A percentile compares a stretch with the other conserved stretches of the same genome.
Conservation (phyloP, 35 echinoderm and acorn worm genomes). For the Ptychodera flava region DNA sequence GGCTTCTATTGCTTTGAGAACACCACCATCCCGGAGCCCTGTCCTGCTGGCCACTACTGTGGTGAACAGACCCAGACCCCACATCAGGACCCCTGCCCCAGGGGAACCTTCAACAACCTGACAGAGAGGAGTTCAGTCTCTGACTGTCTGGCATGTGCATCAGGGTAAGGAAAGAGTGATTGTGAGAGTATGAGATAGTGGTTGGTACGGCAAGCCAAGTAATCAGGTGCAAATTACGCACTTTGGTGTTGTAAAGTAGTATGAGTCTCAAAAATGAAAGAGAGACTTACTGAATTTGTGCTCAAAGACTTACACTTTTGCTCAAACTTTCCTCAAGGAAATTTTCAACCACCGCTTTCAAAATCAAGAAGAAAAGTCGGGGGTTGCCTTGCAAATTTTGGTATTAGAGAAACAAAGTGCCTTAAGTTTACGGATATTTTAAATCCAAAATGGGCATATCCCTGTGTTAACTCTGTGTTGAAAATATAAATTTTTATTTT, state of each 20-base stretch:
- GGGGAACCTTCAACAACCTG: conserved; percentile 92
- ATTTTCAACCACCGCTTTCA: no score
- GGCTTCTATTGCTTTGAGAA: conserved; percentile 87
- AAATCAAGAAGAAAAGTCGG: no score
- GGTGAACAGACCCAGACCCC: conserved; percentile 44
- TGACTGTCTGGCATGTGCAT: conserved; percentile 74
- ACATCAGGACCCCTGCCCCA: conserved; percentile 68
- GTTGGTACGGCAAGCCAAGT: no score
- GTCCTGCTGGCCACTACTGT: conserved; percentile 85
- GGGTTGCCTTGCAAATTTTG: no score
- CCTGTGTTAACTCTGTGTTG: background rate
- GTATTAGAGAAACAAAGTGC: no score
- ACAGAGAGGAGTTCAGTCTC: conserved; percentile 30
- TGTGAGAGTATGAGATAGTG: no score
- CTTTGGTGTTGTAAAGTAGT: no score
- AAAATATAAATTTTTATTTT: background rate
- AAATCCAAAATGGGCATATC: no score
- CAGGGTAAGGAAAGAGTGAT: conserved; percentile 48
- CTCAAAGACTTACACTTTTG: background rate
- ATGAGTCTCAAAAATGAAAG: no score
- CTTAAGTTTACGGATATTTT: no score
- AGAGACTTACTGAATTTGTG: background rate
- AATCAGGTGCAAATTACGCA: no score
- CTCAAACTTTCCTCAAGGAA: no score
- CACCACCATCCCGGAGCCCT: conserved; percentile 67